Conservation (phyloP, 2,888 invertebrate species). For the Orthonychiurus folsomi region DNA sequence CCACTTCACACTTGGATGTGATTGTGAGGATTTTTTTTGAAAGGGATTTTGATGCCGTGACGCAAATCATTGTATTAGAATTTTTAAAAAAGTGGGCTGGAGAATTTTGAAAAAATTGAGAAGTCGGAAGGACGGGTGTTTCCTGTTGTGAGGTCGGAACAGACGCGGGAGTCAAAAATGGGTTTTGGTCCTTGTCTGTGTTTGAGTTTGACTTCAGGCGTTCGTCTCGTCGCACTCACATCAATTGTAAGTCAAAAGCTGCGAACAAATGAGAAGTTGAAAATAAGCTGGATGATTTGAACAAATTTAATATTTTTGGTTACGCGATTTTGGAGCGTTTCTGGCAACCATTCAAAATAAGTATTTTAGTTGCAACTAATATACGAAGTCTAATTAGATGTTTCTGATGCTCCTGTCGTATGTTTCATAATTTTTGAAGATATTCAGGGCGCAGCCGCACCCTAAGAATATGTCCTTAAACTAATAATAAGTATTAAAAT, state of each 20-base stretch:
- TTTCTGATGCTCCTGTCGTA: too few relatives aligned
- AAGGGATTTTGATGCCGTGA: too few relatives aligned
- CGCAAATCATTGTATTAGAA: neutral
- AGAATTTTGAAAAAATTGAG: neutral
- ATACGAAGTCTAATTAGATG: too few relatives aligned
- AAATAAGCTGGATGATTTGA: neutral
- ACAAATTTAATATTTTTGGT: too few relatives aligned
- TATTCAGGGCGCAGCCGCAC: too few relatives aligned
- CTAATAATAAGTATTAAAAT: too few relatives aligned
- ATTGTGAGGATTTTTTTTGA: neutral
- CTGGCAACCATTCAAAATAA: too few relatives aligned
- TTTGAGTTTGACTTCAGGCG: conserved; percentile 31
- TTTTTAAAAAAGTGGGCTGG: neutral
- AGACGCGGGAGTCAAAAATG: neutral
- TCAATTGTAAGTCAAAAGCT: conserved; percentile 40
- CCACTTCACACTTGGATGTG: neutral
- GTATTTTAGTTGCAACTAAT: too few relatives aligned
- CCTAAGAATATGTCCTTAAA: too few relatives aligned
- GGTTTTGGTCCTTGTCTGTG: conserved; percentile 25
- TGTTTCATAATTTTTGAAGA: too few relatives aligned
- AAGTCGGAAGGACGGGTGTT: neutral
- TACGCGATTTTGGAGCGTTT: too few relatives aligned
- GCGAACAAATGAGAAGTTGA: neutral
- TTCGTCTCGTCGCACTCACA: conserved; percentile 33
- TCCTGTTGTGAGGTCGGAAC: neutral